These are phyloP conservation scores for Carcinoscorpius rotundicauda DNA, from an alignment of 1,140 invertebrate species.

Conservation along the genomic window DNA sequence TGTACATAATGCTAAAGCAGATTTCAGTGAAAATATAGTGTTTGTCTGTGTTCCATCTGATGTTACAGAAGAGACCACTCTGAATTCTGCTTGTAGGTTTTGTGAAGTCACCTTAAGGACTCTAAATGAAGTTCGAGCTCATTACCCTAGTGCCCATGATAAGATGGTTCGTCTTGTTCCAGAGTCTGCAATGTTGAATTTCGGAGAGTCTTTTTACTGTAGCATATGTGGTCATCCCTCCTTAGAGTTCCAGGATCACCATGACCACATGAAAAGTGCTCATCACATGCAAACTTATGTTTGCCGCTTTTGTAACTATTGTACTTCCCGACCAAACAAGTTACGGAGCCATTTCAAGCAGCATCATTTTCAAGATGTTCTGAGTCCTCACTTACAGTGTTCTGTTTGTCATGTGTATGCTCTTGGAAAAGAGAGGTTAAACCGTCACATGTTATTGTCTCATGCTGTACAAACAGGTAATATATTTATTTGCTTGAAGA, in stretches of 20 bases:
- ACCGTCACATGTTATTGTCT: slow-evolving; percentile 26
- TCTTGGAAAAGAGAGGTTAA: slow-evolving; percentile 25
- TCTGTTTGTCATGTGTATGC: slow-evolving; percentile 26
- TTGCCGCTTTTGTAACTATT: slow-evolving; percentile 25
- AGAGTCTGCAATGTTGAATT: slow-evolving; percentile 18
- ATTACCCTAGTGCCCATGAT: slow-evolving; percentile 23
- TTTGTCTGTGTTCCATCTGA: slow-evolving; percentile 27
- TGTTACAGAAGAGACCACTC: slow-evolving; percentile 17
- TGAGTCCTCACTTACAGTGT: slow-evolving; percentile 26
- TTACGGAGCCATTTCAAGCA: slow-evolving; percentile 25
- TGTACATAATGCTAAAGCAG: slow-evolving; percentile 22
- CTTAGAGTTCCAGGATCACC: slow-evolving; percentile 23
- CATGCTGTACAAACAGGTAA: slow-evolving; percentile 27
- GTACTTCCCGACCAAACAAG: slow-evolving; percentile 24
- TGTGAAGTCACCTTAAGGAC: slow-evolving; percentile 24
- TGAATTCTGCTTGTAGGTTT: slow-evolving; percentile 27
- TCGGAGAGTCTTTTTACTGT: slow-evolving; percentile 25
- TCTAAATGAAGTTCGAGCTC: slow-evolving; percentile 23
- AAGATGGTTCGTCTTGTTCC: slow-evolving; percentile 23
- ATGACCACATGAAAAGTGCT: slow-evolving; percentile 26
- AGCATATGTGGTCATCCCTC: slow-evolving; percentile 22
- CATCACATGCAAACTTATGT: slow-evolving; percentile 26
- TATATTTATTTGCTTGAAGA: too few relatives aligned
- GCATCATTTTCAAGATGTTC: slow-evolving; percentile 25
- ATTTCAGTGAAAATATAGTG: slow-evolving; percentile 27